Base-by-base conservation (phyloP, 2,113 vertebrate genomes). In the Trinectes maculatus region DNA sequence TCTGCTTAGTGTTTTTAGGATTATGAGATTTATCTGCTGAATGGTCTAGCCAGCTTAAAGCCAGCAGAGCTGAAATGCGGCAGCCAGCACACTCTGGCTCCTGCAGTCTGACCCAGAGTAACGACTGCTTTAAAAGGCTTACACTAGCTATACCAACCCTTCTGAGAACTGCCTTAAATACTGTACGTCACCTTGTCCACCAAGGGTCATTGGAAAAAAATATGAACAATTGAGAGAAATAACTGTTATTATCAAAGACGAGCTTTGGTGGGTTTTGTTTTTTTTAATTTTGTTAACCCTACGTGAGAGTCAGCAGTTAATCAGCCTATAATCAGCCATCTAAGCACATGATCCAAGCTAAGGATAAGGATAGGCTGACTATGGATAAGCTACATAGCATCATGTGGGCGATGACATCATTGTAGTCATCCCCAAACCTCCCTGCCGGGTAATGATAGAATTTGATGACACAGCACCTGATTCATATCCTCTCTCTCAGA, bases 21-120 rank as follows among this genome's bases (percentile, higher is more conserved):
- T 87, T 85, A 85, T 73, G 66, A 73, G 87, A 88, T 87, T 85
- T 86, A 75, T 81, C 75, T 46, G 18, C 54, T 40, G 48, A 83
- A 57, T 26, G 49, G 77, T 83, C 70, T 70, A 47, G 72, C 44
- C 79, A 68, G 67, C 72, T 80, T 60, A 83, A n/a, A 65, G 39
- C 67, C 62, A 26, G 58, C 60, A 55, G 53, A 63, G 64, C 76
- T 69, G 80, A 87, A 68, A 73, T 18, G 29, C 75, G 63, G 61
- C 67, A 71, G 48, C 54, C 57, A 62, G 28, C 19, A 39, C 61
- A 46, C 62, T 34, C 19, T 9, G 51, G 53, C 53, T 70, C 12
- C 49, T 33, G 48, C 69, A 47, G 48, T 26, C 24, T 57, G 65
- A 69, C 64, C 71, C 52, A n/a, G 19, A 22, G 37, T 18, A 16